A percentile compares a stretch with the other conserved stretches of the same genome.
These are phyloP conservation scores for Hippocampus guttulatus DNA, from an alignment of 2,113 vertebrate genomes.

Conservation along the genomic window DNA sequence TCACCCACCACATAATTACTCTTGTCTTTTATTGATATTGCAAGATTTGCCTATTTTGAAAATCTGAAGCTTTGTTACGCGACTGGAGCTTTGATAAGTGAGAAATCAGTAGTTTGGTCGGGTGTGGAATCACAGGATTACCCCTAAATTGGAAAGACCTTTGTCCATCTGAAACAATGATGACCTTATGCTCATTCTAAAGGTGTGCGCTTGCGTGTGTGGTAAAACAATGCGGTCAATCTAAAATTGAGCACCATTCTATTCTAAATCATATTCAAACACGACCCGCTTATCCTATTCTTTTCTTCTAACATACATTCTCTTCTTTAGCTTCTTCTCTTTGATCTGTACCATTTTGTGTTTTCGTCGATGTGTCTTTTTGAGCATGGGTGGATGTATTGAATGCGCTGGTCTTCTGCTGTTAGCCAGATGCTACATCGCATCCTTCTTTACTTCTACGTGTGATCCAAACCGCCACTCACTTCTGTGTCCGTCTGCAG, in stretches of 20 bases:
- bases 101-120: conserved; percentile 15
- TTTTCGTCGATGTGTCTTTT: conserved; percentile 11
- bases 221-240: conserved; percentile 42
- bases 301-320: conserved; percentile 19
- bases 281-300: conserved; percentile 46
- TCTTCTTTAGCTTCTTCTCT: conserved; percentile 18
- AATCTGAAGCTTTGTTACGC: conserved; percentile 5
- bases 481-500: conserved; percentile 65
- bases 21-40: neutral
- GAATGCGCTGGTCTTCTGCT: conserved; percentile 2
- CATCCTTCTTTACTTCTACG: neutral
- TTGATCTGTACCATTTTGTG: neutral
- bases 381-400: conserved; percentile 27
- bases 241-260: conserved; percentile 48
- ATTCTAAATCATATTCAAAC: conserved; percentile 64
- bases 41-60: neutral
- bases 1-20: too few species aligned
- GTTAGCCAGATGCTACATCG: neutral
- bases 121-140: conserved; percentile 47
- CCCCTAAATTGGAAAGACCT: conserved; percentile 50
- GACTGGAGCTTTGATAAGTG: conserved; percentile 5
- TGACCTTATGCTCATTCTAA: conserved; percentile 36
- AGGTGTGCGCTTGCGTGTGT: conserved; percentile 23
- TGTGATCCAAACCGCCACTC: conserved; percentile 40
- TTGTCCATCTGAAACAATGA: conserved; percentile 63